Evolutionary conservation across 2,888 invertebrate species (phyloP), one percentile per base, ranked within the genome.

Genomic region (Iselma pallidipennis): DNA sequence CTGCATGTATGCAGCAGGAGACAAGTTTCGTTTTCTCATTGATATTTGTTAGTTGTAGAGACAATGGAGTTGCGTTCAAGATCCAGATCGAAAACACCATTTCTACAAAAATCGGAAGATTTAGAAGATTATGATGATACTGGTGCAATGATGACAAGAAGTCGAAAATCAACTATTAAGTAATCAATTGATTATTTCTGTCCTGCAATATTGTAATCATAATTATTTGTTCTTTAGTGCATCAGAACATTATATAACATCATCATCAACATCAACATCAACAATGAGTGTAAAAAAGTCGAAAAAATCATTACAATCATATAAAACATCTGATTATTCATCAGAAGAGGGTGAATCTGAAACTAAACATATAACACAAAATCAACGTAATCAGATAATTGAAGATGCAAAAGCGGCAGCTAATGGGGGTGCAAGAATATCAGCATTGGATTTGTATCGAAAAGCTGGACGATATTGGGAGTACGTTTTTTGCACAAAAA

Each of bases 381-480:
- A 84, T 67, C 71, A 76, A 16, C 76, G 69, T 45, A 80, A 80
- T 69, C 78, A 78, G 61, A 64, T 78, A 9, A 68, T 75, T 81
- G 86, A 81, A 81, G 85, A 81, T 83, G 85, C 81, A 80, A 83
- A 65, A 82, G 84, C 74, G 82, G 84, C 73, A 80, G 84, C 65
- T 80, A 84, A 31, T 82, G 85, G 80, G 77, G 85, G 77, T 67
- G 83, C 78, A 67, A 84, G 86, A 2, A 86, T 88, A 69, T 85
- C 89, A 59, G 91, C 91, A 12, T 88, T 89, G 74, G 85, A 89
- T 71, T 85, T 91, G 65, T 92, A 92, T 80, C 89, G 88, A 80
- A 86, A 88, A 80, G 90, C 91, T 29, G 90, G 90, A 59, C 91
- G 92, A 80, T 92, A 92, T 83, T 92, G 92, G 92, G 91, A 92